A percentile compares a stretch with the other conserved stretches of the same genome.
Conservation (phyloP, 1,140 invertebrate species). For the Drosophila lacteicornis region DNA sequence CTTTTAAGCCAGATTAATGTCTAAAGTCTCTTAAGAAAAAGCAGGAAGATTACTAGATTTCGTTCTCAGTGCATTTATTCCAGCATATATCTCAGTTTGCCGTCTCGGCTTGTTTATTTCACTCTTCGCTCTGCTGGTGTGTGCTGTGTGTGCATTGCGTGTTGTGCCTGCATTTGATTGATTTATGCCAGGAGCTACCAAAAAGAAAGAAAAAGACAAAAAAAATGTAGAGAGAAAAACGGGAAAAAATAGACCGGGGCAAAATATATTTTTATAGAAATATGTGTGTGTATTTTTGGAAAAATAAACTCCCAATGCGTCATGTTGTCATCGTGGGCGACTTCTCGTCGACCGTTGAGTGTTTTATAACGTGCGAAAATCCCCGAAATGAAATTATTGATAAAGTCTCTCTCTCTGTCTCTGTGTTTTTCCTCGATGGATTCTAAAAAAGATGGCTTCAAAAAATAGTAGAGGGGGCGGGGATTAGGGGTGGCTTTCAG, state of each 20-base stretch:
- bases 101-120: conserved; percentile 38
- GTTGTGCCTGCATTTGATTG: conserved; percentile 77
- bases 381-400: conserved; percentile 71
- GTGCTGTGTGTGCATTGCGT: conserved; percentile 60
- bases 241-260: conserved; percentile 6
- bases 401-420: conserved; percentile 22
- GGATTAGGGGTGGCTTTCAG: conserved; percentile 4
- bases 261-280: conserved; percentile 5
- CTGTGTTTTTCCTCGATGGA: conserved; percentile 17
- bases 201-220: conserved; percentile 10
- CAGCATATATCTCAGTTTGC: conserved; percentile 20
- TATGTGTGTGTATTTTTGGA: conserved; percentile 32
- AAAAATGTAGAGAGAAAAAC: conserved; percentile 37
- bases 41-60: too few species aligned
- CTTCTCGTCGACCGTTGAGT: conserved; percentile 61
- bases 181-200: conserved; percentile 63
- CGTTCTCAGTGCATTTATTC: conserved; percentile 4
- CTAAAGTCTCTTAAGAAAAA: background rate
- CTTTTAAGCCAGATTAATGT: too few species aligned
- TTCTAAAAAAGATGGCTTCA: conserved; percentile 37
- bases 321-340: conserved; percentile 61
- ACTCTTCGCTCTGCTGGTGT: background rate
- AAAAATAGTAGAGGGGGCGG: background rate
- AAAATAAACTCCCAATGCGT: conserved; percentile 74
- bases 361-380: conserved; percentile 78